Base-by-base conservation (phyloP, 2,797 vertebrate species). In the Phrynocephalus guinanensis region DNA sequence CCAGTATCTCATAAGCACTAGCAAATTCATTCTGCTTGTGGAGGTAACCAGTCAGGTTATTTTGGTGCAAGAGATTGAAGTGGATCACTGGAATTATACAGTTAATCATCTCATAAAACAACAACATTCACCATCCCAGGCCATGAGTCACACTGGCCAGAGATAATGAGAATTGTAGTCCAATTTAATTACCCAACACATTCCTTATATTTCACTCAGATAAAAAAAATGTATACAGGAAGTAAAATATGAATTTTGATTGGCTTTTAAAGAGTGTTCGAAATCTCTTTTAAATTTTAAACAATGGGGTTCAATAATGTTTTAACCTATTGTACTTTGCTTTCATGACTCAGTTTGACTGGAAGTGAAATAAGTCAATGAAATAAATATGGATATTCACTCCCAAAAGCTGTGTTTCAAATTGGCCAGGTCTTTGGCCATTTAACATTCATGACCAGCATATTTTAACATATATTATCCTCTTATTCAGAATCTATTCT, bases 381-480 rank as follows among this genome's bases (percentile, higher is more conserved):
- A 63, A 63, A 63, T 63, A 63, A 75, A 84, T 5, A 28, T 60
- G 5, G 24, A 38, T 26, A 66, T 56, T 7, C 13, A 30, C 60
- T 18, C 48, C 6, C 11, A n/a, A 16, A 20, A 60, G 26, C 56
- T 60, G 44, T 38, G 9, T 24, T n/a, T 67, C 13, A 26, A 2
- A 5, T 28, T 16, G 9, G n/a, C 52, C 24, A 78, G 10, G 13
- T 67, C 18, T 77, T 48, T 52, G 75, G 22, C 30, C n/a, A 76
- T 80, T 73, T 75, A 66, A 24, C 38, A 87, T 44, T 30, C 22
- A 78, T 11, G 26, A 24, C 10, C 33, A 71, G 6, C 11, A 83
- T 79, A 87, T 84, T 82, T 82, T 52, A 75, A 76, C 13, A 79
- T 60, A 48, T 22, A 1, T 70, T 79, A 70, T 30, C 63, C 38